Evolutionary conservation across 2,113 vertebrate genomes (phyloP), one percentile per base, ranked within the genome.

Genomic region (Elanoides forficatus): DNA sequence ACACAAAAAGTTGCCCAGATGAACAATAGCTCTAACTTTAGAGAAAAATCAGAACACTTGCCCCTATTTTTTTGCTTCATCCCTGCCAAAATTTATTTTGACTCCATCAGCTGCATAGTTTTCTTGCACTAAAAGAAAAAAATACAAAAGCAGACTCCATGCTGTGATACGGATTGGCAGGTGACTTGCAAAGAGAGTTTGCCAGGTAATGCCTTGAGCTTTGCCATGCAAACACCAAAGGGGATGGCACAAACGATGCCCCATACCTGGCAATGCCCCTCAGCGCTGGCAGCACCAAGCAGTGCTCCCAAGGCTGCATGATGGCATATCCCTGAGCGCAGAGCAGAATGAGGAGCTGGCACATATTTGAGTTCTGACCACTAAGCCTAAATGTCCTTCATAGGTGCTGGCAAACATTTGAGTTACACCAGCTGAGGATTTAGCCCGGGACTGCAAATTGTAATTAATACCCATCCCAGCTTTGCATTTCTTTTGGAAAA

Each of bases 21-120:
- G 59, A 95, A 94, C 90, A 83, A 91, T 86, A 86, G 90, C 58
- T 72, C 78, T 82, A 93, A 95, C 76, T 91, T 94, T 29, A 85
- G 73, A 85, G 74, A 85, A 93, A 85, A 96, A 76, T 91, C 62
- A 75, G 53, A 85, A 91, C 17, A 11, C 42, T 91, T 55, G 86
- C 74, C 25, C 67, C 65, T 60, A 2, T 23, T 86, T 75, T 90
- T 88, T 81, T 75, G n/a, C 58, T 86, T 81, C 17, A 32, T 18
- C 53, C 27, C 38, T 63, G 66, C 70, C 74, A 81, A 45, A 56
- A 68, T 80, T 12, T 52, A 56, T 67, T 67, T 30, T 19, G 52
- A 65, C 42, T 72, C 47, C 43, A 87, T 47, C 55, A 47, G 25
- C 68, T 40, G 34, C 76, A 74, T 13, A 42, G 43, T 67, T 86